phyloP scores from a whole-genome alignment of 2,113 vertebrate species.

The Xenopus laevis region DNA sequence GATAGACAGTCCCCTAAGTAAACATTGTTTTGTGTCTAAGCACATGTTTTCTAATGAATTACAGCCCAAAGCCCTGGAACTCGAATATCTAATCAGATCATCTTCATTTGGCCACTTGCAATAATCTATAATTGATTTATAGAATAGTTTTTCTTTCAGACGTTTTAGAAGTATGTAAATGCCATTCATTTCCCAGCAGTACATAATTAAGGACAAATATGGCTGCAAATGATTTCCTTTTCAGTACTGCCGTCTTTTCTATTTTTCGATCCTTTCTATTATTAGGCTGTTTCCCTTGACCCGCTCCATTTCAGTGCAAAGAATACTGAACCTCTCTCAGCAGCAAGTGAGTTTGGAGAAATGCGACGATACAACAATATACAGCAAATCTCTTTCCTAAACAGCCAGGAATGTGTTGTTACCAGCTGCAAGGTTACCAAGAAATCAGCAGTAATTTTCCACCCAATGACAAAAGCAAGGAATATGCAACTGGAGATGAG shows the following conservation, averaged over 20 bases:
- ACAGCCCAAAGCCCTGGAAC: too few relatives aligned
- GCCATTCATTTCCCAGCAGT: too few relatives aligned
- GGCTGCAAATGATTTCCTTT: not conserved
- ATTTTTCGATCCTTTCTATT: not conserved
- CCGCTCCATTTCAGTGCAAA: not conserved
- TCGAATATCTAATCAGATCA: too few relatives aligned
- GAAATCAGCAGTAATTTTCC: not conserved
- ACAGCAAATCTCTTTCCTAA: not conserved
- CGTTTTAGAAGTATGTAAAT: too few relatives aligned
- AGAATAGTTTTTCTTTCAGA: too few relatives aligned
- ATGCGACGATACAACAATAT: not conserved
- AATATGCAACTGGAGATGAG: not conserved
- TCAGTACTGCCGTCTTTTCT: not conserved
- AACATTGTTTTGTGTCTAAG: too few relatives aligned
- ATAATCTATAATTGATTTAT: too few relatives aligned
- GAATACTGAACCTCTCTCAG: not conserved
- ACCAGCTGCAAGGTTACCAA: not conserved
- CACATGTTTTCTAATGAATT: too few relatives aligned
- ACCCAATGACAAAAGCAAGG: constrained; percentile 12
- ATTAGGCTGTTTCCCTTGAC: not conserved
- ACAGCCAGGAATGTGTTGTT: constrained; percentile 7
- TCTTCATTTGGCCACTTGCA: too few relatives aligned
- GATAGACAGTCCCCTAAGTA: too few relatives aligned
- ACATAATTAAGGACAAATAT: not conserved
- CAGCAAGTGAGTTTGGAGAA: not conserved